Evolutionary conservation across 64 coral and sea anemone genomes (phyloP), one percentile per base, ranked within the genome.

Genomic region (Astreopora myriophthalma): DNA sequence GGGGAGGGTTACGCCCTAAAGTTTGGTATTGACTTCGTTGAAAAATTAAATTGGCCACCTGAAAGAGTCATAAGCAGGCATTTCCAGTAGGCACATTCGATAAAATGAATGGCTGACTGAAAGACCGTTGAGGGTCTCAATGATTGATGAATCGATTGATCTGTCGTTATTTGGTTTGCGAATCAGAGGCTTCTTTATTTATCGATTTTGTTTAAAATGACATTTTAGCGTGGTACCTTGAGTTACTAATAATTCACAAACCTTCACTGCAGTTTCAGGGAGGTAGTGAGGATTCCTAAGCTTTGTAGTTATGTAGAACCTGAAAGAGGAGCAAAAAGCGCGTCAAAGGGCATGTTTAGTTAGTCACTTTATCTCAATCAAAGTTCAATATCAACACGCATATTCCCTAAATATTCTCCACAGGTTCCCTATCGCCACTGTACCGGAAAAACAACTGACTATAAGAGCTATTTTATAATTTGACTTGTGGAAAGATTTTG

Each of bases 291-390:
- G 96, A 46, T 98, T 98, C 1, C 96, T 88, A 20, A 98, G 96
- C 67, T 98, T 98, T 2, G 96, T 98, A 8, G 96, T 98, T 20
- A 98, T 98, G 48, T 98, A 98, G 79, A 98, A 98, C 78, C 96
- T 98, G 29, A 34, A 71, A 65, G 12, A 38, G 16, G 3, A 66
- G 13, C 6, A 6, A 55, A 39, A 24, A 66, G 6, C 8, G 2
- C n/a, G 26, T 8, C 5, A 22, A 58, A 55, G 1, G n/a, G n/a
- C n/a, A n/a, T n/a, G n/a, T n/a, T n/a, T n/a, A n/a, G n/a, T n/a
- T n/a, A n/a, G n/a, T n/a, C n/a, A n/a, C n/a, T n/a, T n/a, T n/a
- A n/a, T n/a, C n/a, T n/a, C n/a, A n/a, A n/a, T n/a, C n/a, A n/a
- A n/a, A n/a, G n/a, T n/a, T n/a, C n/a, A n/a, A n/a, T n/a, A n/a